Evolutionary conservation across 2,113 vertebrate species (phyloP), one percentile per base, ranked within the genome.

Genomic region (Rhegmatorhina hoffmannsi): DNA sequence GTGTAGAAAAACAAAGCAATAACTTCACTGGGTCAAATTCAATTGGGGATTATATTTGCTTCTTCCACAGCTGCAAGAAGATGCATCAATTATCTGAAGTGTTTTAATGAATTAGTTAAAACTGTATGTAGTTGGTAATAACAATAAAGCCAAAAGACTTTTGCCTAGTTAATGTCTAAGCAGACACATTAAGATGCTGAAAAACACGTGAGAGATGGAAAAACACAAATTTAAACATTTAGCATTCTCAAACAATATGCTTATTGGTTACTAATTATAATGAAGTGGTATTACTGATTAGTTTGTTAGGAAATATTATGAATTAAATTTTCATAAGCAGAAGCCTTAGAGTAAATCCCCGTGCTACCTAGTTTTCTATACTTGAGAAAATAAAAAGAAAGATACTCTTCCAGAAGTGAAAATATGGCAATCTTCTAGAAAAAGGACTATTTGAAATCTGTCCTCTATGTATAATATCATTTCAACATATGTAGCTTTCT

Each of bases 241-340:
- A 88, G 6, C 33, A 84, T 70, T 36, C 72, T 87, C 13, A 13
- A 94, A 97, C 55, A 92, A 74, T 96, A 79, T 93, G n/a, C 17
- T 91, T 95, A 75, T 86, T 89, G 63, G 74, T 87, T 95, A 84
- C 88, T 97, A 96, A 95, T 93, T 95, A 84, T 76, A 81, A 50
- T 53, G 69, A 91, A 92, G 68, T 84, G 16, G 19, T 64, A 67
- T 83, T 91, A 76, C 64, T 91, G 72, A 94, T 94, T 82, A 92
- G 62, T 90, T 94, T 92, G 93, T 91, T 73, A 80, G 49, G 46
- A 87, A 94, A 84, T 13, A 90, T 62, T 38, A 53, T 67, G 43
- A 89, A 89, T 88, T 3, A 87, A 84, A 88, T 76, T 89, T 76
- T 85, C 34, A 85, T 85, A 84, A 96, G 70, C 20, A 91, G 44